Base-by-base conservation (phyloP, 2,888 invertebrate species). In the Pristionchus mayeri region DNA sequence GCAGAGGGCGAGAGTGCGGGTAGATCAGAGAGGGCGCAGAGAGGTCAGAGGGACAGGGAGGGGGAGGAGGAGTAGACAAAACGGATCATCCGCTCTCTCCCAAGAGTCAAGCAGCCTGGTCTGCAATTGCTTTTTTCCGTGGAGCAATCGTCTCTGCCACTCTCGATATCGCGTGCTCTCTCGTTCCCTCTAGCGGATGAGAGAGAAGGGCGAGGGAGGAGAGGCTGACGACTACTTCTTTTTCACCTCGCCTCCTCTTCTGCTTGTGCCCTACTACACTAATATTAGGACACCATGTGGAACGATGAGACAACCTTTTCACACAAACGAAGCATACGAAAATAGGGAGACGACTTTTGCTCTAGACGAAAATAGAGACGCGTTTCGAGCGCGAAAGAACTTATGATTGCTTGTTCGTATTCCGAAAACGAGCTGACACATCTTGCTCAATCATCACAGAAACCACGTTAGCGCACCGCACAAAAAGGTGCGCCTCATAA, bases 81-180 rank as follows among this genome's bases (percentile, higher is more conserved):
- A 40, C n/a, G 76, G 76, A 50, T 50, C 54, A 54, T 54, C 54
- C 44, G 6, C 44, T 54, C 54, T 54, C 16, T n/a, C 54, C 21
- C n/a, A n/a, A 13, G 13, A 13, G n/a, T 71, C 71, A 71, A 71
- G 71, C n/a, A n/a, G n/a, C 71, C n/a, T 44, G 44, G 71, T 71
- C 71, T 71, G 9, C 71, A 40, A 71, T 63, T 63, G 63, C 71
- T 71, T 71, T 71, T 71, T 71, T 71, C 63, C n/a, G n/a, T n/a
- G n/a, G n/a, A n/a, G n/a, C n/a, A n/a, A n/a, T n/a, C n/a, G n/a
- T n/a, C n/a, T n/a, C n/a, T n/a, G 40, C 71, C 40, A 1, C 21
- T 37, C 52, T 67, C n/a, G n/a, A n/a, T n/a, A n/a, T n/a, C n/a
- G n/a, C n/a, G n/a, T n/a, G n/a, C n/a, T n/a, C n/a, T n/a, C n/a